Conservation (phyloP, 2,888 invertebrate species). For the Phasia obesa region DNA sequence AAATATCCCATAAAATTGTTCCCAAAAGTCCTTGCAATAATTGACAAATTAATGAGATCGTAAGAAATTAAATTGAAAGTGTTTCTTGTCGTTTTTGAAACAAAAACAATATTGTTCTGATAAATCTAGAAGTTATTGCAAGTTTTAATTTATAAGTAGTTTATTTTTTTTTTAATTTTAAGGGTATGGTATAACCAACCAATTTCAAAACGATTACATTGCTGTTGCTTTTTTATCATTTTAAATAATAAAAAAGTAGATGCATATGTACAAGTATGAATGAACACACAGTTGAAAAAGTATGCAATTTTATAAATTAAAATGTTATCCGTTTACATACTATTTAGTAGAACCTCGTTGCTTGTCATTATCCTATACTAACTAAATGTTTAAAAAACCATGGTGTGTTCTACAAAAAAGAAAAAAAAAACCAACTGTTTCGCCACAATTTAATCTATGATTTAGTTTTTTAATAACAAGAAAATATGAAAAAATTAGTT, state of each 20-base stretch:
- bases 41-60: constrained; percentile 56
- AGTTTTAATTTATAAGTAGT: constrained; percentile 58
- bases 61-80: constrained; percentile 45
- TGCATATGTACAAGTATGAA: no score
- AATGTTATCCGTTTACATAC: not conserved
- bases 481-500: no score
- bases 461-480: no score
- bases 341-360: not conserved
- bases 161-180: constrained; percentile 50
- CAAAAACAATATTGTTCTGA: constrained; percentile 36
- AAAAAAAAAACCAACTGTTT: not conserved
- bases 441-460: not conserved
- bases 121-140: constrained; percentile 44
- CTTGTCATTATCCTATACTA: not conserved
- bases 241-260: not conserved
- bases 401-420: not conserved
- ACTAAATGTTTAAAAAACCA: not conserved
- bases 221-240: constrained; percentile 40
- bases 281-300: no score
- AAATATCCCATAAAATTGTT: constrained; percentile 50
- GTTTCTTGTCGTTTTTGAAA: constrained; percentile 20
- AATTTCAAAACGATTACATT: constrained; percentile 53
- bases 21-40: constrained; percentile 39
- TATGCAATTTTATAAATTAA: not conserved
- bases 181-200: constrained; percentile 52